Evolutionary conservation across 2,888 invertebrate genomes (phyloP).

Genomic region (Caenorhabditis sp.): DNA sequence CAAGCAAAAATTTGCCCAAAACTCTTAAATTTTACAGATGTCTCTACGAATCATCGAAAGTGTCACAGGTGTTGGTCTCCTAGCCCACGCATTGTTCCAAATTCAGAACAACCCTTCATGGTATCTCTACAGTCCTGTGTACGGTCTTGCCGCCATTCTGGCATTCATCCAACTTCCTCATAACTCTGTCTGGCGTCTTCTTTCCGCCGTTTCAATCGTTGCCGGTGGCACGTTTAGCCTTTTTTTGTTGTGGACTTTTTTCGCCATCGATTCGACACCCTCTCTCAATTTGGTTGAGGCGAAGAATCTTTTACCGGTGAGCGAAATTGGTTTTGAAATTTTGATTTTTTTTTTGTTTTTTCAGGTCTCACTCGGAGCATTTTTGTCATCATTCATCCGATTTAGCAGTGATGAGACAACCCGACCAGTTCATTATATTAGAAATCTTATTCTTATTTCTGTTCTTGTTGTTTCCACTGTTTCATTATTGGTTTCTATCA

Average conservation of each 20-base stretch:
- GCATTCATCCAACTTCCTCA: slow-evolving; percentile 17
- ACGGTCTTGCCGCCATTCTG: slow-evolving; percentile 13
- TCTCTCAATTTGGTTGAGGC: slow-evolving; percentile 17
- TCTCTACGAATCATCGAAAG: slow-evolving; percentile 11
- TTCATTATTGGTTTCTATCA: slow-evolving; percentile 11
- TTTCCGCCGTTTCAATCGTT: slow-evolving; percentile 24
- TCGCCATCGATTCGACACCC: slow-evolving; percentile 13
- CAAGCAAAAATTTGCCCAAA: no score
- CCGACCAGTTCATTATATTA: slow-evolving; percentile 21
- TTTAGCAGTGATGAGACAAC: slow-evolving; percentile 17
- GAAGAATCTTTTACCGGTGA: slow-evolving; percentile 23
- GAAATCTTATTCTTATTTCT: slow-evolving; percentile 11
- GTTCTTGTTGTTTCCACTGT: slow-evolving; percentile 6
- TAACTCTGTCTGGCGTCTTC: slow-evolving; percentile 20
- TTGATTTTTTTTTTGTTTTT: slow-evolving; percentile 5
- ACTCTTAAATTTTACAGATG: slow-evolving; percentile 16
- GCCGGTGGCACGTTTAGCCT: slow-evolving; percentile 21
- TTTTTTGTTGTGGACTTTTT: slow-evolving; percentile 31
- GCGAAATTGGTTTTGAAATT: neutral
- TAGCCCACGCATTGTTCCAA: slow-evolving; percentile 12
- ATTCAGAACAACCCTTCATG: slow-evolving; percentile 11
- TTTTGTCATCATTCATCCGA: slow-evolving; percentile 28
- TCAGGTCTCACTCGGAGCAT: slow-evolving; percentile 18
- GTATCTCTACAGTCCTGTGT: slow-evolving; percentile 29
- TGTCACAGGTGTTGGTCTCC: slow-evolving; percentile 10